Conservation (phyloP, 1,140 invertebrate species). For the Hetaerina americana region DNA sequence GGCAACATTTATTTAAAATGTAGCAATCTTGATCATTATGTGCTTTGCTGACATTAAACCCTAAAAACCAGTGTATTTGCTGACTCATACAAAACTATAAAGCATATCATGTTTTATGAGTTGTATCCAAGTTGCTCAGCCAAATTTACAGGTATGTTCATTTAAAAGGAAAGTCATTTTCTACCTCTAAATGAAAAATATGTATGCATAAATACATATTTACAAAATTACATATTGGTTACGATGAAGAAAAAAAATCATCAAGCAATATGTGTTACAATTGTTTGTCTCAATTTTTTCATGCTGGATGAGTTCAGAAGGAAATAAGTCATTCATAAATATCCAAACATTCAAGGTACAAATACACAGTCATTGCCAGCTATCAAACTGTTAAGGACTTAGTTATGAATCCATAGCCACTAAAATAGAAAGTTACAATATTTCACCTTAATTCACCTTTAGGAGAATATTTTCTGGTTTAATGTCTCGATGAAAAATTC, state of each 20-base stretch:
- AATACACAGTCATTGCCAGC: not conserved
- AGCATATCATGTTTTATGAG: not conserved
- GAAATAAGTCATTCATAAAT: not conserved
- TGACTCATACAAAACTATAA: not conserved
- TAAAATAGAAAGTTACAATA: no score
- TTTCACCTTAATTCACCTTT: conserved; percentile 30
- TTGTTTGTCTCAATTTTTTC: not conserved
- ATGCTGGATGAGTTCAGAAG: not conserved
- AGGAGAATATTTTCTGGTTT: conserved; percentile 58
- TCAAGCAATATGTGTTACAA: no score
- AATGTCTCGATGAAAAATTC: conserved; percentile 52
- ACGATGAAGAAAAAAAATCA: no score
- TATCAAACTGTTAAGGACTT: conserved; percentile 3
- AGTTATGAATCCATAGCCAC: no score
- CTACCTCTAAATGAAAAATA: no score
- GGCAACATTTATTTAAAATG: not conserved
- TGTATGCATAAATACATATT: no score
- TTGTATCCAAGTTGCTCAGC: not conserved
- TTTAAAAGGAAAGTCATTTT: not conserved
- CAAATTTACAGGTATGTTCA: not conserved
- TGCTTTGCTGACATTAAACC: not conserved
- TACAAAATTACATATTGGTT: no score
- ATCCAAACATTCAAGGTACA: not conserved
- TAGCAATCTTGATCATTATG: not conserved
- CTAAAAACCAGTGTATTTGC: not conserved